These are phyloP conservation scores for Ornithoptera priamus DNA, from an alignment of 2,888 invertebrate genomes.

Conservation along the genomic window DNA sequence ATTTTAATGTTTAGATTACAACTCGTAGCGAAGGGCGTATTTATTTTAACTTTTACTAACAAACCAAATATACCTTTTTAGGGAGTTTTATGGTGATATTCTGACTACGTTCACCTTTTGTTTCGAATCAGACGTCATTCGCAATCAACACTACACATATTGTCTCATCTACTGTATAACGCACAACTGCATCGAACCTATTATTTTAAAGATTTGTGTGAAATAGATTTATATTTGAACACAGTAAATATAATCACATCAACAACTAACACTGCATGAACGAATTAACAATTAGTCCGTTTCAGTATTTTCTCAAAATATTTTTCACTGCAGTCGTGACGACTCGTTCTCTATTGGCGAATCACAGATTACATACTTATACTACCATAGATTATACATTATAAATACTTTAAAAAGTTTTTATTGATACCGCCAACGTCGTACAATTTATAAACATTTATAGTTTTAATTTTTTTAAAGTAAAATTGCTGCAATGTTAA, in stretches of 20 bases:
- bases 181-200: constrained; percentile 57
- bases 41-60: neutral
- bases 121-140: constrained; percentile 71
- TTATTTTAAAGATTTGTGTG: constrained; percentile 10
- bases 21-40: constrained; percentile 56
- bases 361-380: constrained; percentile 24
- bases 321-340: constrained; percentile 39
- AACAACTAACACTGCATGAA: constrained; percentile 42
- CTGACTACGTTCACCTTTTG: constrained; percentile 66
- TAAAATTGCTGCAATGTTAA: too few species aligned
- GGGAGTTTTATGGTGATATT: constrained; percentile 31
- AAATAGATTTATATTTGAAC: constrained; percentile 19
- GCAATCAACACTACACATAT: constrained; percentile 76
- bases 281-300: constrained; percentile 32
- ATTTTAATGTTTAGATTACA: constrained; percentile 63
- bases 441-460: too few species aligned
- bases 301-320: constrained; percentile 43
- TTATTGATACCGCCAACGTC: too few species aligned
- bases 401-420: neutral
- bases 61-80: constrained; percentile 50
- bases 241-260: constrained; percentile 3
- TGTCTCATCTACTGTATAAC: constrained; percentile 51
- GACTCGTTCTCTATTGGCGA: constrained; percentile 34
- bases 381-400: neutral
- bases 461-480: too few species aligned